phyloP scores from a whole-genome alignment of 1,140 invertebrate species.

The honey bee (Apis mellifera) region Amel_HAv3.1 CM009937.2:4398501-4399000 shows the following conservation, averaged over 20 bases:
- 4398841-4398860: background rate
- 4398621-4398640: slow-evolving; percentile 24
- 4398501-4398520: slow-evolving; percentile 31
- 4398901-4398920: background rate
- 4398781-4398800: background rate
- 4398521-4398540: slow-evolving; percentile 30
- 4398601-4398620: slow-evolving; percentile 36
- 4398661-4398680: slow-evolving; percentile 57
- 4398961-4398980: background rate
- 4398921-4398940: background rate
- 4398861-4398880: background rate
- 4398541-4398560: slow-evolving; percentile 30
- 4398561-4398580: slow-evolving; percentile 56
- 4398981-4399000: background rate
- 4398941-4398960: background rate
- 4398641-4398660: slow-evolving; percentile 23
- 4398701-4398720: slow-evolving; percentile 1
- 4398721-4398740: background rate
- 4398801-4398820: background rate
- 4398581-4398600: slow-evolving; percentile 58
- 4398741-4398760: background rate
- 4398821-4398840: background rate
- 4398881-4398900: background rate
- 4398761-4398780: too few relatives aligned
- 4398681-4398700: slow-evolving; percentile 51